Evolutionary conservation across 2,113 vertebrate genomes (phyloP).

Genomic region (Planiliza haematocheilus): DNA sequence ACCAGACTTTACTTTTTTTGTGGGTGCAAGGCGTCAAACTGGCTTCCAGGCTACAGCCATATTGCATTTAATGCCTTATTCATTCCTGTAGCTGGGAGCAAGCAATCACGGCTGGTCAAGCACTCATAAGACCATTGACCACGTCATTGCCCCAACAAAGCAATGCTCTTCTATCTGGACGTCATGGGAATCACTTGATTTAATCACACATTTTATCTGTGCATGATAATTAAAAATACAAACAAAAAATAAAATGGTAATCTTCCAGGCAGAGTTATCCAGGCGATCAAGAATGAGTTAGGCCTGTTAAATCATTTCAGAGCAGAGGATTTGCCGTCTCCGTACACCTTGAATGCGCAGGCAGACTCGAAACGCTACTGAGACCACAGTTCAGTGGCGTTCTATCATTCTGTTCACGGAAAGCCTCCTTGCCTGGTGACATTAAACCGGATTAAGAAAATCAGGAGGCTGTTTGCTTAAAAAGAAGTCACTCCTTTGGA

Average conservation of each 20-base stretch:
- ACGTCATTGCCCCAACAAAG: no score
- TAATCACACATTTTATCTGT: slow-evolving; percentile 32
- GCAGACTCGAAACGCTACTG: slow-evolving; percentile 27
- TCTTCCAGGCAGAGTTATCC: slow-evolving; percentile 28
- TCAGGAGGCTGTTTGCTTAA: slow-evolving; percentile 16
- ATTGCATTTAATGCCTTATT: slow-evolving; percentile 24
- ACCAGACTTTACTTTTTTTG: no score
- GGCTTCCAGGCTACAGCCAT: slow-evolving; percentile 6
- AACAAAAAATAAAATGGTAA: slow-evolving; percentile 24
- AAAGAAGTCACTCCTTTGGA: slow-evolving; percentile 31
- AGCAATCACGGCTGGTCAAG: no score
- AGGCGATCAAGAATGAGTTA: slow-evolving; percentile 36
- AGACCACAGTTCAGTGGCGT: slow-evolving; percentile 7
- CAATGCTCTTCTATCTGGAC: background rate
- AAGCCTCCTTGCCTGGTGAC: slow-evolving; percentile 23
- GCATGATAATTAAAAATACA: slow-evolving; percentile 29
- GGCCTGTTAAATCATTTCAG: slow-evolving; percentile 56
- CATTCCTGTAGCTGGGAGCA: slow-evolving; percentile 10
- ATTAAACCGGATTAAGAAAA: slow-evolving; percentile 50
- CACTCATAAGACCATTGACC: slow-evolving; percentile 11
- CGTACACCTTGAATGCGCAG: slow-evolving; percentile 45
- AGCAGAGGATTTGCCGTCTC: slow-evolving; percentile 48
- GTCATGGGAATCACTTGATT: slow-evolving; percentile 32
- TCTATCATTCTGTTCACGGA: slow-evolving; percentile 44
- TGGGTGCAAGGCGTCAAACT: no score